A percentile compares a stretch with the other conserved stretches of the same genome.
These are phyloP conservation scores for Callithrix jacchus DNA, from an alignment of 2,113 vertebrate species.

Conservation along the genomic window DNA sequence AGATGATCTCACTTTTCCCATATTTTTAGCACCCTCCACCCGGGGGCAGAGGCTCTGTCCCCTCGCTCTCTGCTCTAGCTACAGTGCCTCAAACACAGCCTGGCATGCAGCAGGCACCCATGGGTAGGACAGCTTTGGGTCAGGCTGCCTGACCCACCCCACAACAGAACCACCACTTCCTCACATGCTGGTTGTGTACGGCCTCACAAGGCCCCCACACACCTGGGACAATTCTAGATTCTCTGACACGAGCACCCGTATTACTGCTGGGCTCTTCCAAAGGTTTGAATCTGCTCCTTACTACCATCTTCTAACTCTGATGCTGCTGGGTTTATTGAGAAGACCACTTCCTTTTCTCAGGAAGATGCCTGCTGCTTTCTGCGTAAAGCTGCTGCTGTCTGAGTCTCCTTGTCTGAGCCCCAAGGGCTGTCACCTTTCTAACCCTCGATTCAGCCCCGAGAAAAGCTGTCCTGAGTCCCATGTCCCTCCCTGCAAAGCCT, in stretches of 20 bases:
- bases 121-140: rapidly evolving
- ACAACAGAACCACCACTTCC: background rate
- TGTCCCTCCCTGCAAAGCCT: rapidly evolving
- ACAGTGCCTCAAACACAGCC: rapidly evolving
- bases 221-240: background rate
- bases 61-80: rapidly evolving
- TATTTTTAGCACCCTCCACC: rapidly evolving
- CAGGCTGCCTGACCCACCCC: too few species aligned
- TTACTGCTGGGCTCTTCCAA: background rate
- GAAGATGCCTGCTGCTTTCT: too few species aligned
- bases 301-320: rapidly evolving
- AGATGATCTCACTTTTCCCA: rapidly evolving
- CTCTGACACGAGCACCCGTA: rapidly evolving
- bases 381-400: rapidly evolving
- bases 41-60: too few species aligned
- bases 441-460: rapidly evolving
- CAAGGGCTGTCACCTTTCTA: rapidly evolving
- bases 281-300: rapidly evolving
- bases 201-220: rapidly evolving
- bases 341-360: background rate
- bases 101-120: rapidly evolving
- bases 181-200: rapidly evolving
- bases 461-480: background rate
- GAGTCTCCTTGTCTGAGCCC: too few species aligned
- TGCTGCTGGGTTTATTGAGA: rapidly evolving